Conservation (phyloP, 2,113 vertebrate genomes). For the Urocolius indicus region DNA sequence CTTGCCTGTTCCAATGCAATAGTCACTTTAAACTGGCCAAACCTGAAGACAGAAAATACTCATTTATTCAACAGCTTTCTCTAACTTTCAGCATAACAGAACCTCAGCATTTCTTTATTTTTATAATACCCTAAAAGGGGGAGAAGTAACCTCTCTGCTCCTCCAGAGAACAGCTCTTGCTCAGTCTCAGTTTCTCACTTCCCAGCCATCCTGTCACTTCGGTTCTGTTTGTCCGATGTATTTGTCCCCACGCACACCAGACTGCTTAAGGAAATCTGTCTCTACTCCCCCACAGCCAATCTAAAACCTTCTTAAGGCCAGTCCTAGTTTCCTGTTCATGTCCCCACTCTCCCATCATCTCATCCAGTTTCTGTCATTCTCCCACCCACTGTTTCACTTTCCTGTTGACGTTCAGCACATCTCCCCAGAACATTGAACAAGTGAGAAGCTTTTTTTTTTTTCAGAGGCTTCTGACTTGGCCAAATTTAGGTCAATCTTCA, state of each 20-base stretch:
- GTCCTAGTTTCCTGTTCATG: constrained; percentile 1
- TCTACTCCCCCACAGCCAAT: not conserved
- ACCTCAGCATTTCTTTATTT: not conserved
- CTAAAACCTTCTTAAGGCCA: constrained; percentile 5
- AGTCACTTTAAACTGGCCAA: not conserved
- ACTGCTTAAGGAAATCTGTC: not conserved
- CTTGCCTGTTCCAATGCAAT: not conserved
- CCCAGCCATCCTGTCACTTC: not conserved
- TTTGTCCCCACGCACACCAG: not conserved
- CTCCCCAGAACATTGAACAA: not conserved
- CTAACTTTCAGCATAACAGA: not conserved
- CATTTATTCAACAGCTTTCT: not conserved
- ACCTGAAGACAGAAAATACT: not conserved
- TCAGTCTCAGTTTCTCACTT: constrained; percentile 8
- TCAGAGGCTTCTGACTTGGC: constrained; percentile 12
- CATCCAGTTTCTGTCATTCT: not conserved
- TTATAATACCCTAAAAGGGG: not conserved
- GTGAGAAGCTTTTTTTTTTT: not conserved
- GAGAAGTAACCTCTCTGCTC: not conserved
- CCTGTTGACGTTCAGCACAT: constrained; percentile 3
- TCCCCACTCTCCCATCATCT: not conserved
- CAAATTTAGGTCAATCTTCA: constrained; percentile 39
- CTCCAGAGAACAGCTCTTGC: not conserved
- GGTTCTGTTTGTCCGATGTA: not conserved
- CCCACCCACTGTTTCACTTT: constrained; percentile 9